These are phyloP conservation scores for Lanius collurio DNA, from an alignment of 2,113 vertebrate genomes.

Conservation along the genomic window DNA sequence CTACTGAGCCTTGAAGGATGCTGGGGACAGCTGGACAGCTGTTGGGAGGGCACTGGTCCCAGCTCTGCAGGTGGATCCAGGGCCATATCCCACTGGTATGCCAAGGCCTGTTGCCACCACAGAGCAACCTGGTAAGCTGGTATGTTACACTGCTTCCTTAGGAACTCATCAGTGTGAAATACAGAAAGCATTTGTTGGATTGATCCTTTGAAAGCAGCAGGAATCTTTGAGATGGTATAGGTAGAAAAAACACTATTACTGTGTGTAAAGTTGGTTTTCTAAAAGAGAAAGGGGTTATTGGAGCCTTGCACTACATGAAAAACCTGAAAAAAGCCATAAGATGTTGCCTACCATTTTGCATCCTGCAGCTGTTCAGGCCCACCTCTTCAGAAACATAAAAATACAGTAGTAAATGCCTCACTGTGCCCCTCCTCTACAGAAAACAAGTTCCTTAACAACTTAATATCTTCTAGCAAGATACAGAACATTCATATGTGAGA, in stretches of 20 bases:
- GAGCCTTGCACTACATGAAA: not conserved
- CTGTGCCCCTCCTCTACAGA: not conserved
- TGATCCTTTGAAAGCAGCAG: not conserved
- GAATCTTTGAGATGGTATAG: not conserved
- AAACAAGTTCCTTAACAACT: not conserved
- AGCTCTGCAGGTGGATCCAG: not conserved
- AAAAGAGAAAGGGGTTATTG: not conserved
- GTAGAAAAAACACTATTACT: not conserved
- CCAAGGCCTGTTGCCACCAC: fast-evolving
- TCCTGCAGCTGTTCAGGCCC: not conserved
- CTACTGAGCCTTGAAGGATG: not conserved
- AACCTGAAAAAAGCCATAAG: not conserved
- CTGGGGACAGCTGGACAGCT: fast-evolving
- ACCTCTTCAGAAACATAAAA: not conserved
- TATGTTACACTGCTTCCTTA: not conserved
- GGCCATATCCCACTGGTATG: not conserved
- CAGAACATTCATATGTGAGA: not conserved
- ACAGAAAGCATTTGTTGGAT: not conserved
- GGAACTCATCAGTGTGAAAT: not conserved
- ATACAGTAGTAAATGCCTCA: not conserved
- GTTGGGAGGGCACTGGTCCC: fast-evolving
- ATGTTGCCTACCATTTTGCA: not conserved
- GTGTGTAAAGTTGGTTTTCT: not conserved
- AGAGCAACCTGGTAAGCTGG: fast-evolving
- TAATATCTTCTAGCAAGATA: not conserved